Percentiles rank a stretch among this genome's conserved stretches.
phyloP scores from a whole-genome alignment of 30 jellyfish, hydroid and myxozoan genomes.

The Hydractinia echinata region DNA sequence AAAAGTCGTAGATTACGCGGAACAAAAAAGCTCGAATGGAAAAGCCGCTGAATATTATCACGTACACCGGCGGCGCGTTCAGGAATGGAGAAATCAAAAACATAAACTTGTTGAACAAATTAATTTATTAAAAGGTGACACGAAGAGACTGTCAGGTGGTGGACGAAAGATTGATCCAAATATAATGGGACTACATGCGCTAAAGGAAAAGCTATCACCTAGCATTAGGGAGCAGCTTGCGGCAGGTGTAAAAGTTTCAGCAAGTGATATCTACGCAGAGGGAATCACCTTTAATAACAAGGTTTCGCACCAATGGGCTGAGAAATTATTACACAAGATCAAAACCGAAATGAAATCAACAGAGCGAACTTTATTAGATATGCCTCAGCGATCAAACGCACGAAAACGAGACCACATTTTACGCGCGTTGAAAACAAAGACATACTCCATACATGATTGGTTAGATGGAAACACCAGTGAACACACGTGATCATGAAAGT shows the following conservation, averaged over 20 bases:
- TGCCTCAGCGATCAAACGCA: not conserved
- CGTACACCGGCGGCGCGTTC: constrained; percentile 28
- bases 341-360: not conserved
- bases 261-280: not conserved
- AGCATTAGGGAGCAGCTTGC: not conserved
- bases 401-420: constrained; percentile 13
- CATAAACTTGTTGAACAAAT: constrained; percentile 11
- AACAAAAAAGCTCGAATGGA: not conserved
- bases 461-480: not conserved
- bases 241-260: not conserved
- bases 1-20: constrained; percentile 23
- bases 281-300: not conserved
- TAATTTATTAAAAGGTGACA: not conserved
- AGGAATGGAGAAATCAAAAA: constrained; percentile 26
- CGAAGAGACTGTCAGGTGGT: constrained; percentile 20
- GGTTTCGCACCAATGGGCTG: not conserved
- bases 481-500: too few species aligned
- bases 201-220: not conserved
- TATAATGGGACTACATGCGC: not conserved
- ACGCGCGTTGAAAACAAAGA: not conserved
- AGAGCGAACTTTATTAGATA: not conserved
- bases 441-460: constrained; percentile 6
- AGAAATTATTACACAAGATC: not conserved
- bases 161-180: constrained; percentile 14
- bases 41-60: constrained; percentile 16